Evolutionary conservation across 1,140 invertebrate genomes (phyloP).

Genomic region (Acyrthosiphon pisum): DNA sequence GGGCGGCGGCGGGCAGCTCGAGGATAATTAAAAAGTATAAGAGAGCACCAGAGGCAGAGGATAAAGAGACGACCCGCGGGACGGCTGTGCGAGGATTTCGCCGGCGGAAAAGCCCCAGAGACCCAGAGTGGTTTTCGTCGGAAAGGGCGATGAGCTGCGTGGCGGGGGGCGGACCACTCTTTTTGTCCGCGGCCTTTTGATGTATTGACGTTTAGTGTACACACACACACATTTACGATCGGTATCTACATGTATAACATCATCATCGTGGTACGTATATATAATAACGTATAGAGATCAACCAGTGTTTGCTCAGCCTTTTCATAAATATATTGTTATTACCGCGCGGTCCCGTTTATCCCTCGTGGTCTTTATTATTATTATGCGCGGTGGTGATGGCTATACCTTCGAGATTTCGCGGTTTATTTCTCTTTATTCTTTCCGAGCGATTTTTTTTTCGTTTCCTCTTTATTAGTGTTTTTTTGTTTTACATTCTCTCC

Average conservation of each 20-base stretch:
- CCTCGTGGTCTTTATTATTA: conserved; percentile 17
- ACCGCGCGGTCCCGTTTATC: not conserved
- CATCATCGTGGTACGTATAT: not conserved
- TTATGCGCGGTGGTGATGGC: not conserved
- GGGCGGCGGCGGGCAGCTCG: not conserved
- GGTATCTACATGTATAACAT: not conserved
- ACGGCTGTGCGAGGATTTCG: not conserved
- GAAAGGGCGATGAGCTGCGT: not conserved
- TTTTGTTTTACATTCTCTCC: not conserved
- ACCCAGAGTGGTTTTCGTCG: no score
- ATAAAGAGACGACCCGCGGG: conserved; percentile 1
- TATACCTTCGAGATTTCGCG: not conserved
- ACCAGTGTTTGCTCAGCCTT: conserved; percentile 46
- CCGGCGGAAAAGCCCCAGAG: conserved; percentile 36
- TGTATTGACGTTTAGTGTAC: not conserved
- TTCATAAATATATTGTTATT: conserved; percentile 35
- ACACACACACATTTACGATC: not conserved
- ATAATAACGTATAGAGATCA: not conserved
- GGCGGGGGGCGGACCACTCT: not conserved
- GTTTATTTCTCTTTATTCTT: conserved; percentile 45
- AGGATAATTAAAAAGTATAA: conserved; percentile 42
- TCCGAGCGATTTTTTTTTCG: not conserved
- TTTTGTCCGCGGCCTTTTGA: conserved; percentile 39
- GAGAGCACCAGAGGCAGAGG: not conserved
- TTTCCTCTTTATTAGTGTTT: conserved; percentile 1